Conservation (phyloP, 2,888 invertebrate genomes). For the Plutella xylostella region DNA sequence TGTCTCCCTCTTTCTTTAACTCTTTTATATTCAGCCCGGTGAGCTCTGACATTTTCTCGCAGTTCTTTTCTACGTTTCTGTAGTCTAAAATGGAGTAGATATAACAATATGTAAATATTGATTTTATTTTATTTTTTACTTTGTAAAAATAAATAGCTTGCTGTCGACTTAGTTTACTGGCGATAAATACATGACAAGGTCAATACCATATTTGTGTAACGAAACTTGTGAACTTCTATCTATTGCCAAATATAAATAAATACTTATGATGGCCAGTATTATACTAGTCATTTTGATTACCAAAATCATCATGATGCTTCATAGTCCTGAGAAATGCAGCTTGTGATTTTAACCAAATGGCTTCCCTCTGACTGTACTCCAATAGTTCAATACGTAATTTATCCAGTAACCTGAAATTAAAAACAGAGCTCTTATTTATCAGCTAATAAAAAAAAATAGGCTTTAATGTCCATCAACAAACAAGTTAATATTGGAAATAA, state of each 20-base stretch:
- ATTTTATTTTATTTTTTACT: too few species aligned
- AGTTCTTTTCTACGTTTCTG: constrained; percentile 32
- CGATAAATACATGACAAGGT: too few species aligned
- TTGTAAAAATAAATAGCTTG: too few species aligned
- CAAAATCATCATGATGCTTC: constrained; percentile 40
- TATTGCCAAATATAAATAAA: too few species aligned
- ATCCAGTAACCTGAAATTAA: constrained; percentile 32
- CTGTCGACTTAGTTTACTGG: too few species aligned
- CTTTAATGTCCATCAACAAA: too few species aligned
- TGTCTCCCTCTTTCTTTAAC: constrained; percentile 38
- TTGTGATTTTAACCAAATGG: constrained; percentile 41
- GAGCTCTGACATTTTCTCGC: constrained; percentile 39
- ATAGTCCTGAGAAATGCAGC: constrained; percentile 43
- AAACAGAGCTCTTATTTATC: background rate
- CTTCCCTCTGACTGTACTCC: constrained; percentile 32
- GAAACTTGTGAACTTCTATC: too few species aligned
- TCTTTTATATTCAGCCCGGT: constrained; percentile 43
- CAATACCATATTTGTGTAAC: too few species aligned
- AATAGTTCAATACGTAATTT: constrained; percentile 33
- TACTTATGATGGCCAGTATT: too few species aligned
- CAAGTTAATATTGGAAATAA: too few species aligned
- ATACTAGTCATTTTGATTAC: too few species aligned
- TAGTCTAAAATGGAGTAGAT: constrained; percentile 38
- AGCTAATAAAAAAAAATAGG: background rate
- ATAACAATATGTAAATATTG: too few species aligned